phyloP scores from a whole-genome alignment of 2,888 invertebrate genomes.

The Cheilosia scutellata region DNA sequence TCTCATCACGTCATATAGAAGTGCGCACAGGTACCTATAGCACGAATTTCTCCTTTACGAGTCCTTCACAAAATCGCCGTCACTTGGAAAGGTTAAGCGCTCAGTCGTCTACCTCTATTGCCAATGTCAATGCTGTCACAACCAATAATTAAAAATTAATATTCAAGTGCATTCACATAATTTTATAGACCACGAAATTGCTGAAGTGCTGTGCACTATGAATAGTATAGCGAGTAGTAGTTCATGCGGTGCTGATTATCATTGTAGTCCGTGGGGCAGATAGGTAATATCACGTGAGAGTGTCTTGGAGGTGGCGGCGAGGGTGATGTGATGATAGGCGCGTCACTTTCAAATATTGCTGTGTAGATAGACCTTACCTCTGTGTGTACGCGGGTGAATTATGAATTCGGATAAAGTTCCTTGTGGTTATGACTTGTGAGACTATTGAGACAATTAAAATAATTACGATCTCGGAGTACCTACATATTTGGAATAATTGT shows the following conservation, averaged over 20 bases:
- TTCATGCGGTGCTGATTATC: constrained; percentile 18
- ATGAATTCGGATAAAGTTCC: constrained; percentile 37
- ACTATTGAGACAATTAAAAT: constrained; percentile 53
- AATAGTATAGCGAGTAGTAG: constrained; percentile 13
- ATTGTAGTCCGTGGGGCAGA: constrained; percentile 9
- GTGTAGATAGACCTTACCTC: too few relatives aligned
- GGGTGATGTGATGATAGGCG: background rate
- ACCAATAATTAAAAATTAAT: constrained; percentile 73
- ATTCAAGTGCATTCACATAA: constrained; percentile 68
- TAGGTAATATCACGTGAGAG: constrained; percentile 13
- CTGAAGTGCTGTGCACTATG: constrained; percentile 30
- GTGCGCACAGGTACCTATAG: constrained; percentile 41
- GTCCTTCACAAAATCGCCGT: constrained; percentile 53
- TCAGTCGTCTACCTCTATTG: constrained; percentile 45
- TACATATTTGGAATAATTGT: constrained; percentile 41
- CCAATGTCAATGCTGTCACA: constrained; percentile 54
- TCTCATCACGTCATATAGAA: constrained; percentile 42
- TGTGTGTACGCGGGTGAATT: background rate
- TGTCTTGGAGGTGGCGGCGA: background rate
- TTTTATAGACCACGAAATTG: constrained; percentile 57
- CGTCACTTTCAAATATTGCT: background rate
- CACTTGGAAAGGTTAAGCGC: constrained; percentile 59
- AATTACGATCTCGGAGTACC: constrained; percentile 51
- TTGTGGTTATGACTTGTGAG: constrained; percentile 23
- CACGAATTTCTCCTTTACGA: constrained; percentile 32